phyloP scores from a whole-genome alignment of 1,140 invertebrate species.

The Calliphora vicina region DNA sequence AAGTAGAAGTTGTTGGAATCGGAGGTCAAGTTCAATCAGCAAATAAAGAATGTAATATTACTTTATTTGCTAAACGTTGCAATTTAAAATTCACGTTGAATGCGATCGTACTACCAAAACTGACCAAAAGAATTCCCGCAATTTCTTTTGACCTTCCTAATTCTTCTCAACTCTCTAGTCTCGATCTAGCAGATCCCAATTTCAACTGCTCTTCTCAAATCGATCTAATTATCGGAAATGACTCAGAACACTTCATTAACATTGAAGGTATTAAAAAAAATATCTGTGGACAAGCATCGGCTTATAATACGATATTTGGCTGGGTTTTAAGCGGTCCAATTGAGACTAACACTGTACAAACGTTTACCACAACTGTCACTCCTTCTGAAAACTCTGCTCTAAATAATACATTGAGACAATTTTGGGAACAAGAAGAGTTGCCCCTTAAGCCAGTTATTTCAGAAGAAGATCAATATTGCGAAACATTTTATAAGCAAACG shows the following conservation, averaged over 20 bases:
- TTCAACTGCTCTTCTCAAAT: neutral
- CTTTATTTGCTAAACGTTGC: neutral
- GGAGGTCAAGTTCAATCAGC: neutral
- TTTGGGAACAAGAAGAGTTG: constrained; percentile 20
- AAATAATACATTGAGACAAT: neutral
- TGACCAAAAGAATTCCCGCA: neutral
- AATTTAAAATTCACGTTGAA: neutral
- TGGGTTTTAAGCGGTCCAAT: constrained; percentile 23
- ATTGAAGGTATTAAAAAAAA: neutral
- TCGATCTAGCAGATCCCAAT: neutral
- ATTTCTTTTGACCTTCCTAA: neutral
- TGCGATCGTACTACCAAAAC: neutral
- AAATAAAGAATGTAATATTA: neutral
- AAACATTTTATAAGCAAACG: neutral
- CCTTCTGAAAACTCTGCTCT: neutral
- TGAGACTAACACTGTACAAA: neutral
- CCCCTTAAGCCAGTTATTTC: neutral
- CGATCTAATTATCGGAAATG: constrained; percentile 9
- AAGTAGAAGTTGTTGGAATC: neutral
- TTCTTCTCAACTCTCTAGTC: neutral
- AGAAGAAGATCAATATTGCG: neutral
- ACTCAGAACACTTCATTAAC: neutral
- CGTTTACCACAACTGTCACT: neutral
- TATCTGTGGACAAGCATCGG: neutral
- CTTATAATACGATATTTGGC: constrained; percentile 5